phyloP scores from a whole-genome alignment of 2,797 vertebrate genomes.

The Onychomys arenicola region DNA sequence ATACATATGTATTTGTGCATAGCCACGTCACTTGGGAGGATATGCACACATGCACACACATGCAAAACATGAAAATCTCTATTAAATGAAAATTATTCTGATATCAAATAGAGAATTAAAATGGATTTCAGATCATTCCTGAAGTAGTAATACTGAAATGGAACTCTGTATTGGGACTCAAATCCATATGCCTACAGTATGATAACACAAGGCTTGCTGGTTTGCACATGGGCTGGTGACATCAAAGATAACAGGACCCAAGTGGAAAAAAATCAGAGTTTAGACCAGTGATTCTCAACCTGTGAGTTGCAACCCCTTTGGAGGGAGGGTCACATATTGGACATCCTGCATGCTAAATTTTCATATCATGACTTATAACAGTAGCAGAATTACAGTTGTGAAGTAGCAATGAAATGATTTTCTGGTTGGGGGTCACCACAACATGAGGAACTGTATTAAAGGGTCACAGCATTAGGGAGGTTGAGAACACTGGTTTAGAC shows the following conservation, averaged over 20 bases:
- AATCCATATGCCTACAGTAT: not conserved
- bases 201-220: not conserved
- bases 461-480: not conserved
- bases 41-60: not conserved
- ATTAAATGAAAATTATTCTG: constrained; percentile 6
- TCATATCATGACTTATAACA: not conserved
- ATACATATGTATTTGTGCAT: not conserved
- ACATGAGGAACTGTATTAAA: not conserved
- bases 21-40: not conserved
- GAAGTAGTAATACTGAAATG: constrained; percentile 6
- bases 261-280: not conserved
- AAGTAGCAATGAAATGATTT: not conserved
- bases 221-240: not conserved
- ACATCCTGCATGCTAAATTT: not conserved
- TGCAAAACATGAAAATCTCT: not conserved
- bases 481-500: not conserved
- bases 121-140: constrained; percentile 9
- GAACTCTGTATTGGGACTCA: not conserved
- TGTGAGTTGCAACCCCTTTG: not conserved
- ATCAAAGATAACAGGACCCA: not conserved
- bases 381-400: not conserved
- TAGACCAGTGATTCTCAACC: not conserved
- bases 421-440: not conserved
- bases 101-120: not conserved
- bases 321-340: not conserved